Conservation (phyloP, 2,797 vertebrate species). For the Prionace glauca region DNA sequence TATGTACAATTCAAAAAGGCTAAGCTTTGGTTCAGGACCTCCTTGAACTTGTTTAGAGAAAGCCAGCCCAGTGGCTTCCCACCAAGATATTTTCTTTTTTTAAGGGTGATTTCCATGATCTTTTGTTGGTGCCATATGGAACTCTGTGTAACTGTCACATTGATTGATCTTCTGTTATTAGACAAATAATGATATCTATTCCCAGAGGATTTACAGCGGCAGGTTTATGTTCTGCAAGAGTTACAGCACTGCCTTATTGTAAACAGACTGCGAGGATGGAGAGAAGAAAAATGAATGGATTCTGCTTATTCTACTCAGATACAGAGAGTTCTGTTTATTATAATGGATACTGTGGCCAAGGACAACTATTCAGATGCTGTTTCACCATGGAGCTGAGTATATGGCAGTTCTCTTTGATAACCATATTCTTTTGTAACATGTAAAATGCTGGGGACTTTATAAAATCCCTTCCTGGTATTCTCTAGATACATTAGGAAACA, state of each 20-base stretch:
- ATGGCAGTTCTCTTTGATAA: not conserved
- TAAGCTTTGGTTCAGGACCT: not conserved
- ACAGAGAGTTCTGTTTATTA: not conserved
- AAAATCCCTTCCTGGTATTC: not conserved
- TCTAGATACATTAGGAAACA: not conserved
- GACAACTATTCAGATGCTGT: not conserved
- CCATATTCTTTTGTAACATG: not conserved
- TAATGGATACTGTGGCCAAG: constrained; percentile 1
- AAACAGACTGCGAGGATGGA: not conserved
- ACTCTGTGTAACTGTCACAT: constrained; percentile 11
- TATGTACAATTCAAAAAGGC: not conserved
- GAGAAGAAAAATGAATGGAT: not conserved
- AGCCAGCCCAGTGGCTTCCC: not conserved
- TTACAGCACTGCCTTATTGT: constrained; percentile 20
- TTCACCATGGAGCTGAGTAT: not conserved
- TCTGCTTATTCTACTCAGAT: not conserved
- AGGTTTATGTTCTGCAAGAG: constrained; percentile 14
- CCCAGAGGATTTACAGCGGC: constrained; percentile 3
- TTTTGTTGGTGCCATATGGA: not conserved
- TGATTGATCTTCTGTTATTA: constrained; percentile 17
- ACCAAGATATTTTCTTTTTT: not conserved
- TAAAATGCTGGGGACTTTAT: not conserved
- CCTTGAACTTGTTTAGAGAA: not conserved
- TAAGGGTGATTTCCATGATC: not conserved
- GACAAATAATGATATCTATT: not conserved